phyloP scores from a whole-genome alignment of 1,140 invertebrate genomes.

The Achatina immaculata region DNA sequence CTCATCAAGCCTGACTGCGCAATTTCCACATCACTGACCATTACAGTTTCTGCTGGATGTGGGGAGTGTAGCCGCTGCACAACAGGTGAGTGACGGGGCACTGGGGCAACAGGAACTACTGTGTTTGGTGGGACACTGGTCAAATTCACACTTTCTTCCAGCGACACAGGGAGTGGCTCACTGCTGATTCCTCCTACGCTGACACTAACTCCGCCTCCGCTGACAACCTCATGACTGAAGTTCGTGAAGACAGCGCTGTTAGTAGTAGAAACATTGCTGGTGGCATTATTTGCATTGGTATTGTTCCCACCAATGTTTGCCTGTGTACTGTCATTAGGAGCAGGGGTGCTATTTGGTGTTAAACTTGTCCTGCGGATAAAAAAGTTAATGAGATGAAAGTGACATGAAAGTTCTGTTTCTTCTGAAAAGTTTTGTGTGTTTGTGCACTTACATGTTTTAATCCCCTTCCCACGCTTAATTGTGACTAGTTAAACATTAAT shows the following conservation, averaged over 20 bases:
- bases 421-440: no score
- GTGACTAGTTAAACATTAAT: no score
- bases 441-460: no score
- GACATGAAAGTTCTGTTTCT: no score
- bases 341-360: neutral
- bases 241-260: neutral
- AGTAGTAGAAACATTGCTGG: neutral
- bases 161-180: neutral
- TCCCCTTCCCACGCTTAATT: no score
- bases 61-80: constrained; percentile 25
- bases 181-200: neutral
- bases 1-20: neutral
- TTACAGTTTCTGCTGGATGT: constrained; percentile 25
- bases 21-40: constrained; percentile 19
- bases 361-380: constrained; percentile 4
- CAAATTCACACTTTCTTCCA: neutral
- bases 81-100: constrained; percentile 17
- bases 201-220: constrained; percentile 13
- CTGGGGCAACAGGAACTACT: constrained; percentile 8
- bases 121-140: neutral
- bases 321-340: constrained; percentile 5
- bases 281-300: constrained; percentile 29
- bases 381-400: no score
- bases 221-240: neutral
- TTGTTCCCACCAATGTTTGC: constrained; percentile 3